Conservation (phyloP, 2,113 vertebrate species). For the Muntiacus reevesi region DNA sequence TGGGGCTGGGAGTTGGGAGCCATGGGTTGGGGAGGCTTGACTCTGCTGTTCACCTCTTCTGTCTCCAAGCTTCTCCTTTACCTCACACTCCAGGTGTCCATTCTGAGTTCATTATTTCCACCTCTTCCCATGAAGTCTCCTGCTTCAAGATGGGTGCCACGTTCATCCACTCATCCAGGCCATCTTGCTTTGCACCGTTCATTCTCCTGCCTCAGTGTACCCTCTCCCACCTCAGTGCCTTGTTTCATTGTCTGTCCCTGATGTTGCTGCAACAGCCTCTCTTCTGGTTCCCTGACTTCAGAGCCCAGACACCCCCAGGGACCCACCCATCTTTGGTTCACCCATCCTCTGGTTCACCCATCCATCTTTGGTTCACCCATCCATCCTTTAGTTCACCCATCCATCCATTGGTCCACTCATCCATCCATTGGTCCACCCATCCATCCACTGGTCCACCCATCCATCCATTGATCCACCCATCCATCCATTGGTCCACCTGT, state of each 20-base stretch:
- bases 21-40: background rate
- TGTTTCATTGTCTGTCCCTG: background rate
- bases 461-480: background rate
- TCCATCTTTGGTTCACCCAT: rapidly evolving
- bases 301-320: background rate
- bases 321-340: background rate
- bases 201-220: background rate
- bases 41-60: background rate
- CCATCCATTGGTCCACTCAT: background rate
- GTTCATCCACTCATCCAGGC: background rate
- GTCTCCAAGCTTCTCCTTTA: background rate
- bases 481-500: background rate
- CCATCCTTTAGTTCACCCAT: rapidly evolving
- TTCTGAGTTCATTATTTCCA: background rate
- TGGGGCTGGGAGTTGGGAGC: background rate
- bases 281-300: background rate
- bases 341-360: background rate
- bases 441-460: rapidly evolving
- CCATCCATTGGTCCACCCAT: background rate
- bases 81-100: background rate
- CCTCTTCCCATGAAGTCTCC: background rate
- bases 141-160: background rate
- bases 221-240: background rate
- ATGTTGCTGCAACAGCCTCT: background rate
- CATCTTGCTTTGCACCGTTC: background rate